Conservation (phyloP, 2,888 invertebrate genomes). For the Noctuana brunneofusca region DNA sequence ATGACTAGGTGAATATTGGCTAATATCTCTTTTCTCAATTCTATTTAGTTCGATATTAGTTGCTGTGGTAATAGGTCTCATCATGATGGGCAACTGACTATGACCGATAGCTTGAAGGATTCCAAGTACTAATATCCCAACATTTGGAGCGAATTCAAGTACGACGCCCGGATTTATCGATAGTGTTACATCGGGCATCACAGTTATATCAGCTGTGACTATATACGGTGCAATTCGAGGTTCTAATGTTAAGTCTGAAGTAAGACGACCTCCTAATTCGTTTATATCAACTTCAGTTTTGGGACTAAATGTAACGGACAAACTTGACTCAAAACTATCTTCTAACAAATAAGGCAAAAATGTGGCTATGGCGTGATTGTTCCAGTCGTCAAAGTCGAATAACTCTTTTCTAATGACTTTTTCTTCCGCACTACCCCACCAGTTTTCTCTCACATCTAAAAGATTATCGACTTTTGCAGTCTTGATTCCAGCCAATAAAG, state of each 20-base stretch:
- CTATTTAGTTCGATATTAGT: slow-evolving; percentile 64
- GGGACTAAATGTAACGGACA: slow-evolving; percentile 86
- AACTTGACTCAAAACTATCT: slow-evolving; percentile 89
- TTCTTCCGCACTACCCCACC: slow-evolving; percentile 95
- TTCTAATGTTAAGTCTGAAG: slow-evolving; percentile 85
- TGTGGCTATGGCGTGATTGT: slow-evolving; percentile 96
- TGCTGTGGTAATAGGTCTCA: slow-evolving; percentile 84
- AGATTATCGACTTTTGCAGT: slow-evolving; percentile 94
- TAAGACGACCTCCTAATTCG: slow-evolving; percentile 90
- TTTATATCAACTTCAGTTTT: slow-evolving; percentile 83
- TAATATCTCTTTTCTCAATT: slow-evolving; percentile 66
- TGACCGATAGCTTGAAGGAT: slow-evolving; percentile 92
- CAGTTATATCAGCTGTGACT: slow-evolving; percentile 94
- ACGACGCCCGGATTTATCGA: slow-evolving; percentile 94
- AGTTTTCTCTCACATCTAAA: slow-evolving; percentile 95
- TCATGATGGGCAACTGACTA: slow-evolving; percentile 88
- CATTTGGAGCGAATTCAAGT: slow-evolving; percentile 96
- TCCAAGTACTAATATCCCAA: slow-evolving; percentile 97
- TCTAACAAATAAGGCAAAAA: slow-evolving; percentile 94
- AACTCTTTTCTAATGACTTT: slow-evolving; percentile 90
- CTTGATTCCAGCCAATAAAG: slow-evolving; percentile 94
- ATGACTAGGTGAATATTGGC: slow-evolving; percentile 59
- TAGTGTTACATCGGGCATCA: slow-evolving; percentile 96
- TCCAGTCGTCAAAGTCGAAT: slow-evolving; percentile 99
- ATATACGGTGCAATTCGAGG: slow-evolving; percentile 88